Evolutionary conservation across 2,797 vertebrate species (phyloP).

Genomic region (Podargus strigoides): DNA sequence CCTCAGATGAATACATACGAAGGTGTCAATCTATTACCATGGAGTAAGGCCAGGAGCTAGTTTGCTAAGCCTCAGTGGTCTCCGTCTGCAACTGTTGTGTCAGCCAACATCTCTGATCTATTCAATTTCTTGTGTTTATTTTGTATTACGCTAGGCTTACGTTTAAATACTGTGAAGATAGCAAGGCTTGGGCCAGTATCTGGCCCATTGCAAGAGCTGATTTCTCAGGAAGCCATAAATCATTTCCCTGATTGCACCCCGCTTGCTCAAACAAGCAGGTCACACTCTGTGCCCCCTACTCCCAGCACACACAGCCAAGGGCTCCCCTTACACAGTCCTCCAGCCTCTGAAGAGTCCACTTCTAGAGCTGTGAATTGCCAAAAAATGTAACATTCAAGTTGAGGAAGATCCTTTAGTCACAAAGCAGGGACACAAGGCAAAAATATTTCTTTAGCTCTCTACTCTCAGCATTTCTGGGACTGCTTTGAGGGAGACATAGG

Average conservation of each 20-base stretch:
- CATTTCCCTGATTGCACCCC: not conserved
- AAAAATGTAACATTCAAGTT: not conserved
- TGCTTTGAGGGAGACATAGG: not conserved
- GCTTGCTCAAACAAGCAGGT: not conserved
- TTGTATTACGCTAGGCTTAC: not conserved
- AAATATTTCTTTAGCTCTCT: not conserved
- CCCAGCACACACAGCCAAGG: rapidly evolving
- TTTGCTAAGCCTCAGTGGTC: not conserved
- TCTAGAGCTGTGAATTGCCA: not conserved
- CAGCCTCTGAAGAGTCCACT: not conserved
- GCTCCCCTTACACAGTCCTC: not conserved
- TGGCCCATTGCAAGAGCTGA: not conserved
- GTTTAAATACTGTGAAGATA: not conserved
- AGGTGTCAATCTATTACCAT: not conserved
- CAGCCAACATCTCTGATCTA: not conserved
- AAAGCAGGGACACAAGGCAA: not conserved
- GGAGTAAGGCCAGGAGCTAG: not conserved
- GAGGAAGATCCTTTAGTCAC: not conserved
- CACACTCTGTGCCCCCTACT: not conserved
- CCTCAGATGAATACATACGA: not conserved
- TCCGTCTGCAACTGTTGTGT: not conserved
- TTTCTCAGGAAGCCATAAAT: not conserved
- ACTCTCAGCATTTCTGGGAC: not conserved
- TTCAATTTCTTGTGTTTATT: not conserved
- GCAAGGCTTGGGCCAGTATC: not conserved